Evolutionary conservation across 2,113 vertebrate genomes (phyloP).

Genomic region (Raja brachyura): DNA sequence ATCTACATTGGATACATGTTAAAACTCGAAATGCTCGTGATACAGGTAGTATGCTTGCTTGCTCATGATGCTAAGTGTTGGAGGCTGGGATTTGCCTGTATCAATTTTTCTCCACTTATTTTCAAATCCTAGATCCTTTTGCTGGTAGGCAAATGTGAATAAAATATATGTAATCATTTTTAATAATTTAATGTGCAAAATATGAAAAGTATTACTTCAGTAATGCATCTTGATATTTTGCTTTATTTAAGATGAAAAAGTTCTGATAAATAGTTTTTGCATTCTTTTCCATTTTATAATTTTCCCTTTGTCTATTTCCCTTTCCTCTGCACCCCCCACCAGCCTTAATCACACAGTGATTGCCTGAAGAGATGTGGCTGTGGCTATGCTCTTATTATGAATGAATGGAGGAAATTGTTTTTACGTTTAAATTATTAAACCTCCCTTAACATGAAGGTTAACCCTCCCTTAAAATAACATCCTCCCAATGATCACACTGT

Average conservation of each 20-base stretch:
- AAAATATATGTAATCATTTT: background rate
- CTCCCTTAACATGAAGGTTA: background rate
- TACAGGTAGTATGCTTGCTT: background rate
- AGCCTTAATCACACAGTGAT: background rate
- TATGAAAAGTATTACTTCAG: constrained; percentile 19
- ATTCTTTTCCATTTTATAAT: background rate
- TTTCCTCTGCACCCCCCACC: no score
- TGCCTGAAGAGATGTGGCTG: background rate
- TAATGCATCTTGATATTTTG: constrained; percentile 30
- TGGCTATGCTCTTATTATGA: background rate
- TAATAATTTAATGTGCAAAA: background rate
- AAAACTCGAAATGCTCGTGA: background rate
- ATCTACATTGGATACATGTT: background rate
- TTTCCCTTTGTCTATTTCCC: background rate
- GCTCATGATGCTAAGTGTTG: background rate
- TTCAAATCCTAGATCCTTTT: background rate
- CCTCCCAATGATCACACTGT: background rate
- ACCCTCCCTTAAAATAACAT: background rate
- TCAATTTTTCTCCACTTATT: background rate
- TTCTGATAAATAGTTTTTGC: background rate
- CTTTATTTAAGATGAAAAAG: background rate
- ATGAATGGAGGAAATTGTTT: background rate
- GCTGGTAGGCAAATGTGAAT: background rate
- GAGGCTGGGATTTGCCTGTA: background rate
- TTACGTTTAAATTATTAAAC: background rate